Percentiles rank a stretch among this genome's conserved stretches.
These are phyloP conservation scores for Myzus persicae DNA, from an alignment of 1,140 invertebrate genomes.

Conservation along the genomic window DNA sequence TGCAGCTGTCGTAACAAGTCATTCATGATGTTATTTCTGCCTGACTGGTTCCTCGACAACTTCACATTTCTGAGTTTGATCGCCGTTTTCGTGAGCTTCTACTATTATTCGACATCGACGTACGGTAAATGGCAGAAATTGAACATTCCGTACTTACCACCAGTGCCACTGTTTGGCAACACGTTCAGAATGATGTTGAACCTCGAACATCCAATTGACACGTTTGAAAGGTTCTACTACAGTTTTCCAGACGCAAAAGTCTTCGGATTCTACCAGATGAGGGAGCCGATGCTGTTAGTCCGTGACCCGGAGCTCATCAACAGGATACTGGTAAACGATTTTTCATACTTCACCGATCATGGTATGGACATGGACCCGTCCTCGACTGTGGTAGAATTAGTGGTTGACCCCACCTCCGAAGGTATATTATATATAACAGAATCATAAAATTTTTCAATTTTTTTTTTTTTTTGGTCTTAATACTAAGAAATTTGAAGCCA, in stretches of 20 bases:
- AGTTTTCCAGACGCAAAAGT: neutral
- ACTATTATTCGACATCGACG: neutral
- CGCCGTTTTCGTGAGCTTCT: neutral
- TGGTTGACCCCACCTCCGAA: too few species aligned
- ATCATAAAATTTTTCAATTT: too few species aligned
- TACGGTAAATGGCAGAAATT: constrained; percentile 59
- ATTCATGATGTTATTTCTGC: too few species aligned
- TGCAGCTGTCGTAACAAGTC: too few species aligned
- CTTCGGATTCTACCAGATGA: constrained; percentile 59
- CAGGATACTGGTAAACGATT: constrained; percentile 68
- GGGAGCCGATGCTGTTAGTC: constrained; percentile 57
- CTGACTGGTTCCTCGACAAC: too few species aligned
- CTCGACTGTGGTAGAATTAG: constrained; percentile 67
- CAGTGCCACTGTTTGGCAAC: constrained; percentile 60
- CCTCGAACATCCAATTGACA: neutral
- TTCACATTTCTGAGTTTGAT: too few species aligned
- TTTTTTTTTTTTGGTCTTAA: too few species aligned
- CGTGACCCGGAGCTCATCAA: constrained; percentile 61
- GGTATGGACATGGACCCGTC: constrained; percentile 66
- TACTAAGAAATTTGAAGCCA: too few species aligned
- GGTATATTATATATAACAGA: too few species aligned
- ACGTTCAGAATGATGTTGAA: neutral
- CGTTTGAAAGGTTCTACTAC: neutral
- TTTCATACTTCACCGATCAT: constrained; percentile 67
- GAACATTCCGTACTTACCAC: constrained; percentile 54